phyloP scores from a whole-genome alignment of 2,888 invertebrate genomes.

The Synergus itoensis region DNA sequence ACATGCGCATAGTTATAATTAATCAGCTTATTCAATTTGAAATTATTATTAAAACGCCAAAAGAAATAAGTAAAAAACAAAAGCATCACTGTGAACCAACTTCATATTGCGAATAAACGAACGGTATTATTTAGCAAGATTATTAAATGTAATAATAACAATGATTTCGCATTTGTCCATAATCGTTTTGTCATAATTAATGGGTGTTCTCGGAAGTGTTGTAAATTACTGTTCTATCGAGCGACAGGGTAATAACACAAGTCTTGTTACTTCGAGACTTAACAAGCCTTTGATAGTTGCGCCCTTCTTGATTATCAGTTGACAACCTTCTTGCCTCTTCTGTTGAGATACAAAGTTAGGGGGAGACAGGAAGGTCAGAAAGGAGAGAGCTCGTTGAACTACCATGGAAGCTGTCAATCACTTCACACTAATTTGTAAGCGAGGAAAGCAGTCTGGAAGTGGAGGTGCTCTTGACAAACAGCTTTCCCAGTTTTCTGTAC shows the following conservation, averaged over 20 bases:
- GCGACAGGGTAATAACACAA: background rate
- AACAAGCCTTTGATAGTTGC: background rate
- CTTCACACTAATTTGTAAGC: conserved; percentile 4
- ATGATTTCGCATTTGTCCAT: background rate
- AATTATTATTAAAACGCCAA: too few relatives aligned
- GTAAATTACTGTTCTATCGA: background rate
- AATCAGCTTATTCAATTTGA: too few relatives aligned
- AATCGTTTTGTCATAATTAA: background rate
- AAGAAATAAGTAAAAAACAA: too few relatives aligned
- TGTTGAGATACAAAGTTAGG: background rate
- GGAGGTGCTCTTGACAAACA: background rate
- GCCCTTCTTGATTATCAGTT: background rate
- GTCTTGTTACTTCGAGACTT: background rate
- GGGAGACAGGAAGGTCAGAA: conserved; percentile 4
- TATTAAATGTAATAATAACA: too few relatives aligned
- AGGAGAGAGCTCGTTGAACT: conserved; percentile 7
- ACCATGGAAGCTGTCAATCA: conserved; percentile 7
- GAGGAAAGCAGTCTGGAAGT: background rate
- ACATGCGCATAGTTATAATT: too few relatives aligned
- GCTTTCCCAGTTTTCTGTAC: conserved; percentile 9
- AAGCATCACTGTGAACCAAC: too few relatives aligned
- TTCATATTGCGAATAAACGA: too few relatives aligned
- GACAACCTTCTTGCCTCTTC: background rate
- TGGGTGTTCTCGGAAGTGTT: background rate
- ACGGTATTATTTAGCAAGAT: too few relatives aligned